Conservation (phyloP, 2,113 vertebrate genomes). For the Numenius arquata region DNA sequence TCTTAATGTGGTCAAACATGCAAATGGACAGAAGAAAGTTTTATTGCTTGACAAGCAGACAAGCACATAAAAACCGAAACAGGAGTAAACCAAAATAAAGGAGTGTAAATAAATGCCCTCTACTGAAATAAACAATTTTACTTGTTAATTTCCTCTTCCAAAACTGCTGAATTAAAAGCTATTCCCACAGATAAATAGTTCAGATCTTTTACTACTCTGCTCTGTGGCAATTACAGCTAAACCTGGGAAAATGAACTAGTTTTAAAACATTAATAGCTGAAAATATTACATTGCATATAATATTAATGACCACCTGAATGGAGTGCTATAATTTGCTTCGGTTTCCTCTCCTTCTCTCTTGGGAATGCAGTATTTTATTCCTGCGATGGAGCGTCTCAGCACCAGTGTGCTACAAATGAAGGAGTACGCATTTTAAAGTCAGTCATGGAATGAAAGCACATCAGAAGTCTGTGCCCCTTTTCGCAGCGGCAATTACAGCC, state of each 20-base stretch:
- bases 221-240: background rate
- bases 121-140: conserved; percentile 17
- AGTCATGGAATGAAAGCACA: background rate
- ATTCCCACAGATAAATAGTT: background rate
- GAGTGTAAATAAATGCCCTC: background rate
- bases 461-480: background rate
- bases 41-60: conserved; percentile 15
- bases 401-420: background rate
- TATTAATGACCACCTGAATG: background rate
- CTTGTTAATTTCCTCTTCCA: background rate
- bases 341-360: background rate
- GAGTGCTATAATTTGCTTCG: background rate
- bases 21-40: conserved; percentile 24
- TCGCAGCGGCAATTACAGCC: background rate
- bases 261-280: background rate
- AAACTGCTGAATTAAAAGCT: background rate
- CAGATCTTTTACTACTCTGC: background rate
- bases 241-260: background rate
- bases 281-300: background rate
- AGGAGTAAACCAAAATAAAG: background rate
- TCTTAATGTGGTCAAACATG: conserved; percentile 9
- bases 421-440: background rate
- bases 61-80: background rate
- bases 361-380: background rate
- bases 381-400: background rate